Evolutionary conservation across 2,888 invertebrate genomes (phyloP).

Genomic region (Acrocera orbiculus): DNA sequence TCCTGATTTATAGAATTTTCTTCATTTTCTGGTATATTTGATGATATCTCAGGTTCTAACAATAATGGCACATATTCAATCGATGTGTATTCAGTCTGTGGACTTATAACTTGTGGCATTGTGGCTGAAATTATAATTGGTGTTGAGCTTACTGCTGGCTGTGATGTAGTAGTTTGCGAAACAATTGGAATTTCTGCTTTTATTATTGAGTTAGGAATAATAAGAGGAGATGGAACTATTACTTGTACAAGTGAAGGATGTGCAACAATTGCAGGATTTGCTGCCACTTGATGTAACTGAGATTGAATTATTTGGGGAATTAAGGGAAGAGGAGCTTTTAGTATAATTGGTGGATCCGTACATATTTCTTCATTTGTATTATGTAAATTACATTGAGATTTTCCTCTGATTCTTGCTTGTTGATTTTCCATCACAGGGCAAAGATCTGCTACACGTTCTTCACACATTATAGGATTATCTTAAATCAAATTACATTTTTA

Average conservation of each 20-base stretch:
- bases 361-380: slow-evolving; percentile 28
- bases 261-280: slow-evolving; percentile 11
- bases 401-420: slow-evolving; percentile 54
- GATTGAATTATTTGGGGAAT: slow-evolving; percentile 14
- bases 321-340: slow-evolving; percentile 18
- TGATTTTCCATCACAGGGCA: slow-evolving; percentile 50
- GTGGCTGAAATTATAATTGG: not conserved
- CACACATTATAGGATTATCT: slow-evolving; percentile 72
- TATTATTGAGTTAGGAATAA: slow-evolving; percentile 17
- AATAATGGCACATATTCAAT: slow-evolving; percentile 7
- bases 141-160: not conserved
- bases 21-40: slow-evolving; percentile 15
- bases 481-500: slow-evolving; percentile 11
- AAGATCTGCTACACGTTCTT: slow-evolving; percentile 48
- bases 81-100: slow-evolving; percentile 3
- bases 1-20: slow-evolving; percentile 30
- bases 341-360: slow-evolving; percentile 22
- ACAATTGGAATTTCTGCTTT: slow-evolving; percentile 17
- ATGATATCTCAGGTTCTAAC: slow-evolving; percentile 3
- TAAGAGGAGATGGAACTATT: slow-evolving; percentile 21
- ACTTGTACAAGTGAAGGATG: slow-evolving; percentile 21
- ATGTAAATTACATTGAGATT: slow-evolving; percentile 35
- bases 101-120: too few species aligned
- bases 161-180: slow-evolving; percentile 3
- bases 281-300: slow-evolving; percentile 7